Evolutionary conservation across 2,797 vertebrate genomes (phyloP).

Genomic region (Premnoplex brunnescens): DNA sequence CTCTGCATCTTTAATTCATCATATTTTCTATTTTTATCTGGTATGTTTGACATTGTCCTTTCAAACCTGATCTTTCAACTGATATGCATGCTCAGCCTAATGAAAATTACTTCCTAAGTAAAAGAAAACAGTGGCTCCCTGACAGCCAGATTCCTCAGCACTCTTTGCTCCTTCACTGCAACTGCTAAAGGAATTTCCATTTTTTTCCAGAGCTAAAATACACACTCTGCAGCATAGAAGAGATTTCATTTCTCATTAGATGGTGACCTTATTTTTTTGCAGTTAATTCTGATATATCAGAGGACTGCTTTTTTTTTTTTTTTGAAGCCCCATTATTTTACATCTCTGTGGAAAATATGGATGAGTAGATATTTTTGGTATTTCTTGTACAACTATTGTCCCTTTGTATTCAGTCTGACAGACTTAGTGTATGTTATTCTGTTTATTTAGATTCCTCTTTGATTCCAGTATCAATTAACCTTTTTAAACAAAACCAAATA

Average conservation of each 20-base stretch:
- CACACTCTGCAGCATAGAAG: background rate
- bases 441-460: background rate
- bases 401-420: background rate
- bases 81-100: background rate
- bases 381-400: background rate
- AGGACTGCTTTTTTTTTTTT: accelerated
- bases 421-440: background rate
- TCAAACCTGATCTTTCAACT: background rate
- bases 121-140: constrained; percentile 3
- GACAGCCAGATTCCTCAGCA: background rate
- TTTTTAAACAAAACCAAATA: background rate
- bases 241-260: background rate
- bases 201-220: background rate
- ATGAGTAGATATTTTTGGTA: background rate
- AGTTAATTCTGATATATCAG: background rate
- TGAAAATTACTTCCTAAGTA: background rate
- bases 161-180: accelerated
- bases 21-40: background rate
- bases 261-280: background rate
- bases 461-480: background rate
- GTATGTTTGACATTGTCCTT: background rate
- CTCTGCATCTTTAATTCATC: background rate
- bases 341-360: background rate
- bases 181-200: background rate
- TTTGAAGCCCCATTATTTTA: background rate